Evolutionary conservation across 1,140 invertebrate species (phyloP).

Genomic region (Drosophila pseudoobscura): DNA sequence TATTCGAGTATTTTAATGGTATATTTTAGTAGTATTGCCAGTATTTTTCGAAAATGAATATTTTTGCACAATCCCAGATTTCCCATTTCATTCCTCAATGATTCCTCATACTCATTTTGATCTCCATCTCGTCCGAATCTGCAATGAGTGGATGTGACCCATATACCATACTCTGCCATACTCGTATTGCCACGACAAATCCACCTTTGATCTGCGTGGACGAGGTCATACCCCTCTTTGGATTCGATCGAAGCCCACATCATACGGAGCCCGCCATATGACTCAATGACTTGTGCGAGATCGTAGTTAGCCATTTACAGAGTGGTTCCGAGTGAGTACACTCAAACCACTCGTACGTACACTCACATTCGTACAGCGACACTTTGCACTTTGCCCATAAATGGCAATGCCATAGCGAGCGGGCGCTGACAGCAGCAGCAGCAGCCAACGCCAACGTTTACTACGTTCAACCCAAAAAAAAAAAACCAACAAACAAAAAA

Average conservation of each 20-base stretch:
- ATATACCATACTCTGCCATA: too few relatives aligned
- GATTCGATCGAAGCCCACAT: constrained; percentile 16
- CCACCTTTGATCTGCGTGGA: too few relatives aligned
- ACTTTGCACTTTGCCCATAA: constrained; percentile 71
- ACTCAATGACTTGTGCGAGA: constrained; percentile 31
- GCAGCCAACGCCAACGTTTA: constrained; percentile 46
- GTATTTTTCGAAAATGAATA: too few relatives aligned
- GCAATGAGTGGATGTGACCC: too few relatives aligned
- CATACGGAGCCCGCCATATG: constrained; percentile 12
- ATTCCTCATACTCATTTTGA: too few relatives aligned
- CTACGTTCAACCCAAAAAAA: constrained; percentile 44
- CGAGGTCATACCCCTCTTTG: neutral
- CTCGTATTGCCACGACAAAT: too few relatives aligned
- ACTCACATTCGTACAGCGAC: constrained; percentile 28
- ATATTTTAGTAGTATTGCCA: too few relatives aligned
- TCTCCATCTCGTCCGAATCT: too few relatives aligned
- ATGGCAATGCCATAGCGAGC: constrained; percentile 50
- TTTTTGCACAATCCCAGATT: too few relatives aligned
- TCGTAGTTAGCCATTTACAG: constrained; percentile 49
- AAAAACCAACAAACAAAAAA: neutral
- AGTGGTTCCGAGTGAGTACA: constrained; percentile 20
- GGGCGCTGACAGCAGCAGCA: constrained; percentile 4
- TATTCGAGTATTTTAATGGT: too few relatives aligned
- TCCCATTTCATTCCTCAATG: too few relatives aligned
- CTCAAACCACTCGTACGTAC: constrained; percentile 5